phyloP scores from a whole-genome alignment of 1,140 invertebrate species.

The Zaprionus taronus region DNA sequence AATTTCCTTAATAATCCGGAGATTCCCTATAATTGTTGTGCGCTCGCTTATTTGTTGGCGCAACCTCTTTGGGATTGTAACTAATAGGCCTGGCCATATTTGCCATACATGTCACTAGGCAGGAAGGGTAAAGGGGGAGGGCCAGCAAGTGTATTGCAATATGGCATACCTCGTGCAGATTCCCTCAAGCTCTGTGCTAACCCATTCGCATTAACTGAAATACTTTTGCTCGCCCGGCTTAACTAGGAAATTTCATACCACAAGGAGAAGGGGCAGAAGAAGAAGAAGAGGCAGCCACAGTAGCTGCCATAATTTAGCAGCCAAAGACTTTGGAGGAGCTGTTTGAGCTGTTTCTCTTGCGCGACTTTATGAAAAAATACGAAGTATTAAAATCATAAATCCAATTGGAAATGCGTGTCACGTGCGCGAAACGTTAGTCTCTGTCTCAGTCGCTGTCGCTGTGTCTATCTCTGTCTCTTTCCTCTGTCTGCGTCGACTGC shows the following conservation, averaged over 20 bases:
- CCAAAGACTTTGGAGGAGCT: constrained; percentile 28
- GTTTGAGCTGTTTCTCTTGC: constrained; percentile 35
- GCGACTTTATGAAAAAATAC: constrained; percentile 78
- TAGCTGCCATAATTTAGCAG: constrained; percentile 45
- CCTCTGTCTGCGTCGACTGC: neutral
- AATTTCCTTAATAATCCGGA: constrained; percentile 5
- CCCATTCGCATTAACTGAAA: constrained; percentile 52
- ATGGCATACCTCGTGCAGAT: neutral
- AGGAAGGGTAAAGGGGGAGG: neutral
- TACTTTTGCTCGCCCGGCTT: constrained; percentile 40
- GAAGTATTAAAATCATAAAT: constrained; percentile 82
- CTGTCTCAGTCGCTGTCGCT: constrained; percentile 58
- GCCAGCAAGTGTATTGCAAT: neutral
- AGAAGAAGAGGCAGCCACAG: neutral
- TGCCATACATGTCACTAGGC: neutral
- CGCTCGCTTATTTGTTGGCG: constrained; percentile 3
- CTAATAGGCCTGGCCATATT: constrained; percentile 28
- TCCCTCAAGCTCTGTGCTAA: constrained; percentile 24
- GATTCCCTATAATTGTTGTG: constrained; percentile 1
- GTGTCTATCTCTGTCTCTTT: neutral
- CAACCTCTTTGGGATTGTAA: constrained; percentile 14
- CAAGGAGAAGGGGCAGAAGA: neutral
- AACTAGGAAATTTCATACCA: constrained; percentile 51
- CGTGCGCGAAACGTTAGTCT: constrained; percentile 78
- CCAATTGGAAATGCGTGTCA: constrained; percentile 79